Conservation (phyloP, 2,113 vertebrate species). For the Carassius carassius region DNA sequence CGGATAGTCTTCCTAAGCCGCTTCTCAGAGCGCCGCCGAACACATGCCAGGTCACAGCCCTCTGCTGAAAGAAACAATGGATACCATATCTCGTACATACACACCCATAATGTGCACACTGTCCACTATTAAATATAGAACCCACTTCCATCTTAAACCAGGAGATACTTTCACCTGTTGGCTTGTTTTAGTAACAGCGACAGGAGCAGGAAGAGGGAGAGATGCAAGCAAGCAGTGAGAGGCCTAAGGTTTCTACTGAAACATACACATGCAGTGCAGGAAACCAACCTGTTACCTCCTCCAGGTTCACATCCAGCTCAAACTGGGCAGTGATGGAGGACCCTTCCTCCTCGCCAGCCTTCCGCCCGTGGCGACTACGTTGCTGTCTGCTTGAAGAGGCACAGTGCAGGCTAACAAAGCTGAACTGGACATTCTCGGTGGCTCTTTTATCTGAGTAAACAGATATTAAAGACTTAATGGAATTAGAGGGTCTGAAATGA, state of each 20-base stretch:
- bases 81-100: conserved; percentile 50
- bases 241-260: conserved; percentile 52
- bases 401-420: conserved; percentile 91
- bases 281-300: conserved; percentile 99
- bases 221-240: conserved; percentile 59
- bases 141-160: conserved; percentile 80
- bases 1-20: conserved; percentile 90
- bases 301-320: conserved; percentile 89
- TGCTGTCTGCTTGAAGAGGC: conserved; percentile 75
- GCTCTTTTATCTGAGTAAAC: conserved; percentile 86
- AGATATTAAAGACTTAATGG: conserved; percentile 56
- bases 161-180: conserved; percentile 90
- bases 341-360: conserved; percentile 78
- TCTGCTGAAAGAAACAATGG: conserved; percentile 78
- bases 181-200: conserved; percentile 61
- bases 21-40: conserved; percentile 87
- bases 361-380: conserved; percentile 80
- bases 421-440: conserved; percentile 89
- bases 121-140: conserved; percentile 11
- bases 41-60: conserved; percentile 86
- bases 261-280: conserved; percentile 61
- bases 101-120: conserved; percentile 8
- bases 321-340: conserved; percentile 89
- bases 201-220: conserved; percentile 38
- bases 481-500: not conserved